These are phyloP conservation scores for Hecatera dysodea DNA, from an alignment of 2,888 invertebrate species.

Conservation along the genomic window DNA sequence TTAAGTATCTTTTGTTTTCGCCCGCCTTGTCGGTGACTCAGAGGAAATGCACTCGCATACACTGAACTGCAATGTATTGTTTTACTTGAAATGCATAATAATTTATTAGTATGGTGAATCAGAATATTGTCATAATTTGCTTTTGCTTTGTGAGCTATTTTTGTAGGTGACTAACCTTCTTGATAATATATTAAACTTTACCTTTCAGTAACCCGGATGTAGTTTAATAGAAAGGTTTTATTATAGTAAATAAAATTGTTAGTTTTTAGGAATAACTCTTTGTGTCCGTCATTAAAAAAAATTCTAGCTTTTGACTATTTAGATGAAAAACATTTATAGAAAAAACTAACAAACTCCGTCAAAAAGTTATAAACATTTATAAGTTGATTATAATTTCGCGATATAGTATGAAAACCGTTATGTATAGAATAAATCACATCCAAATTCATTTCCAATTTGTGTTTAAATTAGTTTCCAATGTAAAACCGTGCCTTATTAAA, in stretches of 20 bases:
- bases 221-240: no score
- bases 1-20: slow-evolving; percentile 43
- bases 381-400: no score
- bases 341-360: no score
- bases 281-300: background rate
- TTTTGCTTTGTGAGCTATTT: slow-evolving; percentile 18
- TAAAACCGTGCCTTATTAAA: no score
- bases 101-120: slow-evolving; percentile 44
- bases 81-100: slow-evolving; percentile 47
- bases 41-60: slow-evolving; percentile 19
- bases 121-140: slow-evolving; percentile 23
- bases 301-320: background rate
- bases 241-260: background rate
- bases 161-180: slow-evolving; percentile 5
- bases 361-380: no score
- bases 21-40: slow-evolving; percentile 35
- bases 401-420: no score
- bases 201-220: background rate
- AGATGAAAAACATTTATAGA: no score
- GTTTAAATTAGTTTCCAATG: no score
- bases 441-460: no score
- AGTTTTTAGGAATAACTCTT: no score
- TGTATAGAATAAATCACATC: no score
- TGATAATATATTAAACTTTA: background rate
- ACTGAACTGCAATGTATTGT: slow-evolving; percentile 43